Evolutionary conservation across 2,888 invertebrate genomes (phyloP).

Genomic region (Drosophila affinis): DNA sequence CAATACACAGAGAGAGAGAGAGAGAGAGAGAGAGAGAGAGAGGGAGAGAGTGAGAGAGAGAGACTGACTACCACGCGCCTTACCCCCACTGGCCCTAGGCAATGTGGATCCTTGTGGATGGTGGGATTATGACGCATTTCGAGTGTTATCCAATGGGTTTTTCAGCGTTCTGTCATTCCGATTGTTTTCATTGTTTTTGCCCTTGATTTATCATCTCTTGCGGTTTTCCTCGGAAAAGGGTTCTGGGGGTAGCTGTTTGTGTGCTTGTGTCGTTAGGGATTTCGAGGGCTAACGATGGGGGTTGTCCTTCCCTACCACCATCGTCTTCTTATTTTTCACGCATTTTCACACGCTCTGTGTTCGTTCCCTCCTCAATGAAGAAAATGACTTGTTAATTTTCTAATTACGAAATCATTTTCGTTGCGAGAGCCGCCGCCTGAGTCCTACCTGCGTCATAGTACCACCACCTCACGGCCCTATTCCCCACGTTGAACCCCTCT

Average conservation of each 20-base stretch:
- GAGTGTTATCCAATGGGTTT: constrained; percentile 1
- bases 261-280: neutral
- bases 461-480: neutral
- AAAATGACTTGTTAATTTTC: constrained; percentile 65
- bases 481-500: neutral
- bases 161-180: constrained; percentile 2
- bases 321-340: constrained; percentile 5
- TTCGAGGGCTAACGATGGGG: neutral
- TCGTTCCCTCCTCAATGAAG: constrained; percentile 25
- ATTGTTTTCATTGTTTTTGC: constrained; percentile 23
- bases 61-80: constrained; percentile 2
- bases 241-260: neutral
- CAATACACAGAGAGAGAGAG: neutral
- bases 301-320: neutral
- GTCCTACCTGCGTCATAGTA: constrained; percentile 14
- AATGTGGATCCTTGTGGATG: neutral
- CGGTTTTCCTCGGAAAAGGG: constrained; percentile 21
- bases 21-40: too few species aligned
- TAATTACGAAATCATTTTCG: constrained; percentile 63
- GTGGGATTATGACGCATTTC: constrained; percentile 40
- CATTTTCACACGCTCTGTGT: constrained; percentile 30
- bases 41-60: too few species aligned
- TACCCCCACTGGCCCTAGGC: neutral
- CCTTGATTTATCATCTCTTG: constrained; percentile 55
- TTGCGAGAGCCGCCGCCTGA: constrained; percentile 16